Base-by-base conservation (phyloP, 2,888 invertebrate species). In the Ephialtes manifestator region DNA sequence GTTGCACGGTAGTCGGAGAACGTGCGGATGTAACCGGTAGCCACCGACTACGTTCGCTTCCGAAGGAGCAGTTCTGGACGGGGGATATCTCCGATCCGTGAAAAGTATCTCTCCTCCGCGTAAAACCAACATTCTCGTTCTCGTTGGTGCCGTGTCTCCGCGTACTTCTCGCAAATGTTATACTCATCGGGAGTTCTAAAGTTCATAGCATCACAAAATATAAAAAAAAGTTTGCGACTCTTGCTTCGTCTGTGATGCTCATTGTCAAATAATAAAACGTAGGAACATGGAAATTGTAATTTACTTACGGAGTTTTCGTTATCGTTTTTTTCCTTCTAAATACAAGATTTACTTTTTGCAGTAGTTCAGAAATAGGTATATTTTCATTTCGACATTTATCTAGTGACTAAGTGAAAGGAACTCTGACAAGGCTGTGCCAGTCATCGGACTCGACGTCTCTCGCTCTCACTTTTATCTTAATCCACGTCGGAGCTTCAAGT, bases 401-500 rank as follows among this genome's bases (percentile, higher is more conserved):
- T 48, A 46, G 72, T 74, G 18, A 28, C 58, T 10, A 18, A 74
- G 28, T 74, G 46, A 39, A 58, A 60, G 18, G 28, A 60, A 46
- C 24, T 60, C 74, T 28, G 71, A 10, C 18, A 28, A 48, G 7
- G 20, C 39, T 28, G 18, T 20, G 35, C 53, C 53, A 70, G 43
- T 72, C 72, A 46, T 53, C 15, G 53, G 55, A 72, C 58, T 46
- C 43, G 58, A 60, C 46, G 60, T 46, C 31, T 60, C 58, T 74
- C 58, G 58, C 60, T 60, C 46, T 18, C 39, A 74, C 39, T 58
- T 58, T 31, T 35, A 75, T 60, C 74, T 75, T 75, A 75, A 75
- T 75, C 74, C 74, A 75, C 74, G 74, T 63, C 63, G 74, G 63
- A 75, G 46, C 74, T 31, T 51, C 60, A 46, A 75, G 74, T 63